Conservation (phyloP, 2,113 vertebrate genomes). For the Phalacrocorax brasilianus region DNA sequence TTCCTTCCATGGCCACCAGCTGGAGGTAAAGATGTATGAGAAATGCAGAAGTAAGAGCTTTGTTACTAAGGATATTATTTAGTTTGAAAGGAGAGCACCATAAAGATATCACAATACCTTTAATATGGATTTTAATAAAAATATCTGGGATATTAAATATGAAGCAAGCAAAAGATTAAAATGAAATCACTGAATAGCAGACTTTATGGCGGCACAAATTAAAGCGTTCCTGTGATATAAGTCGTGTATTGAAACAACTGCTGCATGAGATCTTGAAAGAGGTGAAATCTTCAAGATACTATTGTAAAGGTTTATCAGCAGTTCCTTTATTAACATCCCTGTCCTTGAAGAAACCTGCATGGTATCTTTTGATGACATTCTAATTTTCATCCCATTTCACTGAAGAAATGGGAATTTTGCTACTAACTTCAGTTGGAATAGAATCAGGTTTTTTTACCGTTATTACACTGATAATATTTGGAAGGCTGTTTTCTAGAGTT, state of each 20-base stretch:
- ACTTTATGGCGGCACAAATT: background rate
- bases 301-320: constrained; percentile 44
- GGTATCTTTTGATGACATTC: constrained; percentile 3
- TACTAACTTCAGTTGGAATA: background rate
- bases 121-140: constrained; percentile 54
- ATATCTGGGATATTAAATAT: constrained; percentile 6
- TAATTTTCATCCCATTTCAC: constrained; percentile 20
- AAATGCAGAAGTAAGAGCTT: background rate
- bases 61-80: background rate
- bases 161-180: constrained; percentile 17
- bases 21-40: background rate
- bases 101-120: constrained; percentile 22
- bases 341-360: background rate
- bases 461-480: background rate
- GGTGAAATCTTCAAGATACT: background rate
- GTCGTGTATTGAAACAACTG: background rate
- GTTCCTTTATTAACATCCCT: constrained; percentile 16
- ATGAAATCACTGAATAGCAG: background rate
- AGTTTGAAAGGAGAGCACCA: background rate
- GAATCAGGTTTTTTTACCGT: background rate
- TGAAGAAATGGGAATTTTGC: constrained; percentile 14
- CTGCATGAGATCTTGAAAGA: background rate
- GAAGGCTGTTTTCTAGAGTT: background rate
- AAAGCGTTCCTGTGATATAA: background rate
- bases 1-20: background rate